Percentiles rank a stretch among this genome's conserved stretches.
These are phyloP conservation scores for Stomatorhinus ivindoensis DNA, from an alignment of 2,113 vertebrate species.

Conservation along the genomic window DNA sequence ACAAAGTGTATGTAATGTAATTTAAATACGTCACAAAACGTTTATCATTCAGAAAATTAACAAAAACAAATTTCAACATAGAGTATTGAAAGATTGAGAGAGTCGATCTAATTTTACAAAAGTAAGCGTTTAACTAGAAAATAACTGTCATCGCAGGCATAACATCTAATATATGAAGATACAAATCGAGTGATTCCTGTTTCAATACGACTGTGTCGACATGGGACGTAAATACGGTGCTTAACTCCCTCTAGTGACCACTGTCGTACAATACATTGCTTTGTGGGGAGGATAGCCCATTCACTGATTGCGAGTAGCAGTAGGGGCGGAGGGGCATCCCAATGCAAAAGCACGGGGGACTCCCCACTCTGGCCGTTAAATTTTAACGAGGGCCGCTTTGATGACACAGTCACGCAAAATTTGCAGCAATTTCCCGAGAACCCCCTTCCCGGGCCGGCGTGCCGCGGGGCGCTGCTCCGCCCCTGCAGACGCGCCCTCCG, in stretches of 20 bases:
- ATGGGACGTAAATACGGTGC: background rate
- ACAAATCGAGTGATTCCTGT: background rate
- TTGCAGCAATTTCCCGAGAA: background rate
- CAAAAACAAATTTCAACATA: background rate
- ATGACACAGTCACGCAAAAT: background rate
- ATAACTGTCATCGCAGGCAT: background rate
- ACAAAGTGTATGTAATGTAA: background rate
- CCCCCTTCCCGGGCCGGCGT: background rate
- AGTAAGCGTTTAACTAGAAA: background rate
- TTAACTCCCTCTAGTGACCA: conserved; percentile 3
- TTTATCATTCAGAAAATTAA: background rate
- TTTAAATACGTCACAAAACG: background rate
- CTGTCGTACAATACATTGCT: background rate
- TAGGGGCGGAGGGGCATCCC: too few species aligned
- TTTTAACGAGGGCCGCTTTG: background rate
- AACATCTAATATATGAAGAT: background rate
- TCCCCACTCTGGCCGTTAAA: background rate
- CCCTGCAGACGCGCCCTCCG: background rate
- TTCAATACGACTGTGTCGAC: background rate
- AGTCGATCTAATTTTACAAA: background rate
- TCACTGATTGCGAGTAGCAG: background rate
- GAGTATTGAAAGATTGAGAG: background rate
- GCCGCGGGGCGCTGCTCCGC: background rate
- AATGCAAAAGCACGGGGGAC: background rate
- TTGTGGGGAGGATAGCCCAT: background rate